Evolutionary conservation across 64 coral and sea anemone species (phyloP).

Genomic region (Stichodactyla mertensii): DNA sequence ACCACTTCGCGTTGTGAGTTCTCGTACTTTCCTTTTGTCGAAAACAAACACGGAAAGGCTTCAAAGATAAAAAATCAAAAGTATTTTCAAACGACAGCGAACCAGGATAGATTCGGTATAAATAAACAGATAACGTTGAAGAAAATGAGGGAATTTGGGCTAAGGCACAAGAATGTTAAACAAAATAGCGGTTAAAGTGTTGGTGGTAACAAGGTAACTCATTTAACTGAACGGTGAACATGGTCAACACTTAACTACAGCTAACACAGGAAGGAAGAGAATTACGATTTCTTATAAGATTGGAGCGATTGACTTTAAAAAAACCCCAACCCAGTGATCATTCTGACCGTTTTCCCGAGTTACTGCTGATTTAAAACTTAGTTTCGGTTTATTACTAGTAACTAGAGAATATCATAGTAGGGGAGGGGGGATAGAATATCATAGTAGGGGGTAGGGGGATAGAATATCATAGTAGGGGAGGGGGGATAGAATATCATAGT

Average conservation of each 20-base stretch:
- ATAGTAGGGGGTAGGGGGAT: no score
- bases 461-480: no score
- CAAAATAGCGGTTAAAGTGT: not conserved
- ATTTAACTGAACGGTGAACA: not conserved
- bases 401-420: no score
- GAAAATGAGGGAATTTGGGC: conserved; percentile 8
- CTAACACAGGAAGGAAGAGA: not conserved
- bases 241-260: not conserved
- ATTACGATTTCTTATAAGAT: not conserved
- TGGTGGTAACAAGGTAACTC: not conserved
- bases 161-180: not conserved
- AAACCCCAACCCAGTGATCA: no score
- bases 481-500: no score
- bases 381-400: no score
- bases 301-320: not conserved
- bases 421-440: no score
- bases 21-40: not conserved
- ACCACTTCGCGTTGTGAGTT: not conserved
- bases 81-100: not conserved
- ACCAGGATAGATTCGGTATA: not conserved
- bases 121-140: conserved; percentile 2
- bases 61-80: not conserved
- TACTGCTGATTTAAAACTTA: no score
- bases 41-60: not conserved
- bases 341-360: no score